Base-by-base conservation (phyloP, 2,113 vertebrate genomes). In the Pyxicephalus adspersus region DNA sequence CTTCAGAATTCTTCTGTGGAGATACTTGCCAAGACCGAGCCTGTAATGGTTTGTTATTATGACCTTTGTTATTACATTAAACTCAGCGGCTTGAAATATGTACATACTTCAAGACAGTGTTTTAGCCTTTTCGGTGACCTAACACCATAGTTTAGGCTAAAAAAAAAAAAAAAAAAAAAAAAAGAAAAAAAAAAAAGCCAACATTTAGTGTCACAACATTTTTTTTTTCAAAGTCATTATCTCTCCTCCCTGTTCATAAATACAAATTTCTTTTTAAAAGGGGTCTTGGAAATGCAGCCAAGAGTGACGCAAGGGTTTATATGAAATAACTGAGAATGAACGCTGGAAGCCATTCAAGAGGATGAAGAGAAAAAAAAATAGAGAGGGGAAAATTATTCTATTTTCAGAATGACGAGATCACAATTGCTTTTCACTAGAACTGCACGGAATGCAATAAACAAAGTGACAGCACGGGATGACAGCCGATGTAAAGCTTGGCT, bases 1-100 rank as follows among this genome's bases (percentile, higher is more conserved):
- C 91, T 94, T 87, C 87, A 91, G 92, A 92, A 93, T 92, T 94
- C 90, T 91, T 91, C 89, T 91, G 88, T 86, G 86, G 88, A 92
- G 87, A 83, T 85, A 84, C 87, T 89, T 92, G 94, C 94, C 95
- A 95, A 93, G 89, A 89, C 85, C 86, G 89, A 93, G 93, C 89
- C 94, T 93, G 91, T 93, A 96, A 96, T 95, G 94, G 94, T 96
- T 98, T 99, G 96, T 97, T 97, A 97, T 95, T 90, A 90, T 95
- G 95, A 97, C 95, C 93, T 96, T 92, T 95, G 94, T 93, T 93
- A 95, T 96, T 97, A 95, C 95, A 96, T 97, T 95, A 95, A 94
- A 93, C 92, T 95, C 92, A 91, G 93, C 92, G 89, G 91, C 91
- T 91, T 91, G 88, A 83, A 81, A 90, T 93, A 91, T 93, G 93